These are phyloP conservation scores for Kryptolebias ocellatus DNA, from an alignment of 2,797 vertebrate genomes.

Conservation along the genomic window DNA sequence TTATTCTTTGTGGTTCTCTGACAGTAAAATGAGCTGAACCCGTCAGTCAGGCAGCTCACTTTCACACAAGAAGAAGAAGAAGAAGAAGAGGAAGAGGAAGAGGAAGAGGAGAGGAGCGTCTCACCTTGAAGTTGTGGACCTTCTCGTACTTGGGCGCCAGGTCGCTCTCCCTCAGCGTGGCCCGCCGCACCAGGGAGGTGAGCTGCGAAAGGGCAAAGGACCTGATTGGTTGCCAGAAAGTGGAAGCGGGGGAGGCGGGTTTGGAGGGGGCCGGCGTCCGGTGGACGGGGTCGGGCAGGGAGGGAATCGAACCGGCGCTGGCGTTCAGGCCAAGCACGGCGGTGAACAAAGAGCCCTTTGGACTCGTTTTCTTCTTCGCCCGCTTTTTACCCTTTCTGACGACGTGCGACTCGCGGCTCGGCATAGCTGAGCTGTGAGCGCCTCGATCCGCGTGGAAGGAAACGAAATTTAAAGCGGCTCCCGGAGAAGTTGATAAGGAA, in stretches of 20 bases:
- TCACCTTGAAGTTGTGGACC: constrained; percentile 99
- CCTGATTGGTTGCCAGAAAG: constrained; percentile 97
- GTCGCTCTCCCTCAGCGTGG: constrained; percentile 97
- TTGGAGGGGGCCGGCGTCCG: constrained; percentile 76
- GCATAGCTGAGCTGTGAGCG: constrained; percentile 78
- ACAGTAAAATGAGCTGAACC: constrained; percentile 50
- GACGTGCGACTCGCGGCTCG: constrained; percentile 86
- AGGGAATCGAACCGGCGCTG: constrained; percentile 50
- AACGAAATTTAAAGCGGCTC: constrained; percentile 7
- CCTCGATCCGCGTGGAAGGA: constrained; percentile 12
- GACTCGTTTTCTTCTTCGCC: constrained; percentile 81
- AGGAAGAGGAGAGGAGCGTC: constrained; percentile 32
- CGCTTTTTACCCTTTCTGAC: constrained; percentile 80
- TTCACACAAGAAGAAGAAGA: constrained; percentile 1
- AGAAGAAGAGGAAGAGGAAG: background rate
- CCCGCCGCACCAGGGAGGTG: constrained; percentile 95
- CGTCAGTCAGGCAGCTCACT: constrained; percentile 29
- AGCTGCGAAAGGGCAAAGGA: constrained; percentile 99
- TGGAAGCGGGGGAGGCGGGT: constrained; percentile 83
- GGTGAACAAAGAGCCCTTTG: constrained; percentile 85
- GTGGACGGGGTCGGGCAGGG: constrained; percentile 40
- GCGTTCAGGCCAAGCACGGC: constrained; percentile 87
- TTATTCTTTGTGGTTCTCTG: background rate
- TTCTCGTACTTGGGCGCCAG: constrained; percentile 96
- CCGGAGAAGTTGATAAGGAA: background rate